Evolutionary conservation across 2,888 invertebrate genomes (phyloP).

Genomic region (Oscheius sp.): DNA sequence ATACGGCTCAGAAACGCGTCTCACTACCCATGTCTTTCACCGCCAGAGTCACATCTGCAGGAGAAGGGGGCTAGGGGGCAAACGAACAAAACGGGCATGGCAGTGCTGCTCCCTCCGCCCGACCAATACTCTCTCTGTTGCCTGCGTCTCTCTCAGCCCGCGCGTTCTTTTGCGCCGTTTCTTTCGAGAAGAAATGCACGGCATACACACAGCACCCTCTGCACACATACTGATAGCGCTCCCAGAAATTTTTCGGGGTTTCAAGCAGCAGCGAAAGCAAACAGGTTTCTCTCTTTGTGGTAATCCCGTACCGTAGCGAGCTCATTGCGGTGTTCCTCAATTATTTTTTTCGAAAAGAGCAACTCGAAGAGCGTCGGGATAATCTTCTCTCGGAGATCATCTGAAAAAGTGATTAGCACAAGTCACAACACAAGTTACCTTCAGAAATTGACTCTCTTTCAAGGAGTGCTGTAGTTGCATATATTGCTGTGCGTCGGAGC

Average conservation of each 20-base stretch:
- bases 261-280: neutral
- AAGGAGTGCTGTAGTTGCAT: slow-evolving; percentile 77
- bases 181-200: slow-evolving; percentile 33
- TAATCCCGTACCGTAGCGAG: slow-evolving; percentile 29
- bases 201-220: slow-evolving; percentile 23
- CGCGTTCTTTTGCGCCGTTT: slow-evolving; percentile 22
- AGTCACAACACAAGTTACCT: slow-evolving; percentile 55
- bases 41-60: slow-evolving; percentile 36
- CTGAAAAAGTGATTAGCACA: neutral
- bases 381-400: neutral
- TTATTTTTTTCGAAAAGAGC: neutral
- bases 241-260: slow-evolving; percentile 15
- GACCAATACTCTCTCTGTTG: slow-evolving; percentile 7
- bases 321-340: slow-evolving; percentile 29
- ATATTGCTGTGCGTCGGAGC: slow-evolving; percentile 78
- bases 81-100: slow-evolving; percentile 21
- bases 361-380: slow-evolving; percentile 14
- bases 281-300: neutral
- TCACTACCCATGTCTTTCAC: slow-evolving; percentile 99
- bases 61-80: slow-evolving; percentile 3
- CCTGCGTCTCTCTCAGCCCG: slow-evolving; percentile 20
- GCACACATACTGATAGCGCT: slow-evolving; percentile 25
- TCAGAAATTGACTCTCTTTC: slow-evolving; percentile 77
- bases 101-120: slow-evolving; percentile 18
- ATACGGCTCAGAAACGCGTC: slow-evolving; percentile 80